phyloP scores from a whole-genome alignment of 2,113 vertebrate genomes.

The Myotis lucifugus region DNA sequence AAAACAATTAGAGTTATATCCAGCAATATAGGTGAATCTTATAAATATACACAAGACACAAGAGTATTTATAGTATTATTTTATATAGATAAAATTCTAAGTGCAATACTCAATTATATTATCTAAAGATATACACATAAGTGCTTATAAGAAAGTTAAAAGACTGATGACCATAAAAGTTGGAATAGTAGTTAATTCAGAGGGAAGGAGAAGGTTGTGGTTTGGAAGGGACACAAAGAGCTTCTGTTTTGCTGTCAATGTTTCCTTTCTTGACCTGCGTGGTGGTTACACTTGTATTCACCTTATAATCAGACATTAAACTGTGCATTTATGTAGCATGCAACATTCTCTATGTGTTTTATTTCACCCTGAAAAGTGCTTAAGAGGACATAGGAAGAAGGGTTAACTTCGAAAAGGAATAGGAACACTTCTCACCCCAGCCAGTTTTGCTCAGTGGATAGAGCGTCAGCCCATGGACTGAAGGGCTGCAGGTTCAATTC shows the following conservation, averaged over 20 bases:
- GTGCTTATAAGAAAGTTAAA: not conserved
- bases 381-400: not conserved
- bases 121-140: not conserved
- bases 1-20: not conserved
- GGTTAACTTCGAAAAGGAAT: not conserved
- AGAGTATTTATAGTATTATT: not conserved
- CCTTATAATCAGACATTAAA: not conserved
- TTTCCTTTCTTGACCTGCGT: not conserved
- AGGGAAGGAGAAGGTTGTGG: not conserved
- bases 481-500: too few species aligned
- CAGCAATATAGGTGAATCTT: not conserved
- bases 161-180: not conserved
- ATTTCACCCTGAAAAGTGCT: not conserved
- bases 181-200: not conserved
- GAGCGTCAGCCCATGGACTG: too few species aligned
- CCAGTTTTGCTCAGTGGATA: too few species aligned
- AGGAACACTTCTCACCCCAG: not conserved
- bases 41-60: not conserved
- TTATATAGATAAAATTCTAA: not conserved
- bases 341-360: not conserved
- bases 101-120: not conserved
- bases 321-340: not conserved
- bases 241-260: not conserved
- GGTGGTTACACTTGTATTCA: not conserved
- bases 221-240: not conserved